Conservation (phyloP, 53 echinoderm and acorn worm genomes). For the Stichopus horrens region DNA sequence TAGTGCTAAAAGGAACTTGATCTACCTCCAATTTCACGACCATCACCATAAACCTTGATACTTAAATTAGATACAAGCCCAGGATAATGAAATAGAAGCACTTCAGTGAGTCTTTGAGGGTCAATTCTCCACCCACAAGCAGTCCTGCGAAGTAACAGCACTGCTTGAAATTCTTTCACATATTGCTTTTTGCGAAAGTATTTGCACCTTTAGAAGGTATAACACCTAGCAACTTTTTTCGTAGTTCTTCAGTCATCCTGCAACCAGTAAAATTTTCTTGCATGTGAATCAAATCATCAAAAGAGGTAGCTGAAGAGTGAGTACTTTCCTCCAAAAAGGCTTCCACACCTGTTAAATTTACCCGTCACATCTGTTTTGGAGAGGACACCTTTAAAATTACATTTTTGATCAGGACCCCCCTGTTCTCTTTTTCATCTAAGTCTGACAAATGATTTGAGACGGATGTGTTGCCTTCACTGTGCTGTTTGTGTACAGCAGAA, state of each 20-base stretch:
- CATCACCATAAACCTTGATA: neutral
- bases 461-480: too few relatives aligned
- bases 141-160: neutral
- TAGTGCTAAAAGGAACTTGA: neutral
- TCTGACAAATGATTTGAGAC: too few relatives aligned
- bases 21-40: neutral
- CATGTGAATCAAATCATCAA: conserved; percentile 4
- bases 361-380: neutral
- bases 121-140: conserved; percentile 10
- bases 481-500: too few relatives aligned
- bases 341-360: neutral
- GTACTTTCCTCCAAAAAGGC: neutral
- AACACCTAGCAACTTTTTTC: neutral
- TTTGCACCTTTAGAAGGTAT: conserved; percentile 4
- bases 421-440: too few relatives aligned
- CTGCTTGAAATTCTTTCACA: neutral
- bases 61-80: neutral
- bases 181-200: neutral
- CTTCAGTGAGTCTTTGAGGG: conserved; percentile 1
- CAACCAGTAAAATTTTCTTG: conserved; percentile 15
- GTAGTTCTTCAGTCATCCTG: neutral
- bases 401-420: too few relatives aligned
- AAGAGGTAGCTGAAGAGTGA: neutral
- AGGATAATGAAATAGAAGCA: neutral
- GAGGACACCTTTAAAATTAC: too few relatives aligned